Evolutionary conservation across 2,888 invertebrate species (phyloP), one percentile per base, ranked within the genome.

Genomic region (Cistogaster globosa): DNA sequence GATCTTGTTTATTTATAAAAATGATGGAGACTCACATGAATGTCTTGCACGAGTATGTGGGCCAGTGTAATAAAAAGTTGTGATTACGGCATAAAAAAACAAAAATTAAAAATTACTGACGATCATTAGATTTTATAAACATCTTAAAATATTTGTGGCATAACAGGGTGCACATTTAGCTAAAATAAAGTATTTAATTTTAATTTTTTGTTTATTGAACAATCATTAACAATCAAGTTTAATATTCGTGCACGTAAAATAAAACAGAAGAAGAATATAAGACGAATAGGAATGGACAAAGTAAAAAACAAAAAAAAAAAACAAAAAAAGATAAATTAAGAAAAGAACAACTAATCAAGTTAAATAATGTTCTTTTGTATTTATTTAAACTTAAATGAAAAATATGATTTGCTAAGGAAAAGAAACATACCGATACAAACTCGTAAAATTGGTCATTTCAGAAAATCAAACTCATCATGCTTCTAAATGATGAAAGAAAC

Each of bases 1-100:
- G 9, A 26, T 51, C 14, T 58, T 82, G 77, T 67, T 74, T 78
- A 78, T 83, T 78, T 83, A 62, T 62, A 83, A 78, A 63, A 69
- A 62, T 83, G 62, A 75, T 83, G 62, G 62, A 12, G 74, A 58
- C 63, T 79, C 26, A 32, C 12, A 83, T 55, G 36, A 60, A 77
- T 71, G 20, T 58, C 36, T 48, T 38, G 38, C n/a, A 38, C 20
- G 18, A 45, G 76, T 57, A 45, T 63, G 63, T 65, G 65, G 57
- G 65, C 57, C 62, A 71, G 20, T 55, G 32, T 71, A 68, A 75
- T 69, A 78, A 60, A 69, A 83, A 78, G 26, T 45, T 76, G 57
- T 79, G 75, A 71, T 75, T 60, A 60, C 32, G 55, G 11, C 36
- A 18, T 20, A 53, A 79, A 42, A 14, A 58, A 79, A 48, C 26